Conservation (phyloP, 2,888 invertebrate genomes). For the Cantharis lateralis region DNA sequence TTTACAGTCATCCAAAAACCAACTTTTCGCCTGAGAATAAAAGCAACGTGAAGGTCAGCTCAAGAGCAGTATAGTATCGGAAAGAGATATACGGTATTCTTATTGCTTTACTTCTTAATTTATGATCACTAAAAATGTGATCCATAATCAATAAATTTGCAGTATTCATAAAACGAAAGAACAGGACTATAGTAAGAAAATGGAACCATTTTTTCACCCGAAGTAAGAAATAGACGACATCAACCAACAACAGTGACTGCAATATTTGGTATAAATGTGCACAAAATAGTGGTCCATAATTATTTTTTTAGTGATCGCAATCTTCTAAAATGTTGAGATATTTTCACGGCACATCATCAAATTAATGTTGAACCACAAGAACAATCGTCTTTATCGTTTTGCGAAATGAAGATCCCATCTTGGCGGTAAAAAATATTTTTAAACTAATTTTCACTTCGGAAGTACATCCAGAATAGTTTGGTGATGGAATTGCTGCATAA, state of each 20-base stretch:
- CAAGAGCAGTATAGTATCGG: neutral
- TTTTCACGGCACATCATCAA: neutral
- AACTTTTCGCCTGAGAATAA: neutral
- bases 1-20: neutral
- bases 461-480: neutral
- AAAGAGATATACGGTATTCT: neutral
- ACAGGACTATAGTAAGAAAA: neutral
- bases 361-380: neutral
- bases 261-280: neutral
- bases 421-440: neutral
- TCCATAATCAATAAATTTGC: neutral
- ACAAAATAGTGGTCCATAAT: neutral
- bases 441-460: neutral
- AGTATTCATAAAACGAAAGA: neutral
- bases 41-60: neutral
- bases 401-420: neutral
- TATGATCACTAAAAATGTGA: neutral
- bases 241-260: neutral
- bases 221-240: neutral
- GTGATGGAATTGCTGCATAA: too few relatives aligned
- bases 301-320: neutral
- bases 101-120: neutral
- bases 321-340: neutral
- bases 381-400: neutral
- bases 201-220: neutral